phyloP scores from a whole-genome alignment of 37 sponge, comb jelly and placozoan species.

The Eunapius fragilis region DNA sequence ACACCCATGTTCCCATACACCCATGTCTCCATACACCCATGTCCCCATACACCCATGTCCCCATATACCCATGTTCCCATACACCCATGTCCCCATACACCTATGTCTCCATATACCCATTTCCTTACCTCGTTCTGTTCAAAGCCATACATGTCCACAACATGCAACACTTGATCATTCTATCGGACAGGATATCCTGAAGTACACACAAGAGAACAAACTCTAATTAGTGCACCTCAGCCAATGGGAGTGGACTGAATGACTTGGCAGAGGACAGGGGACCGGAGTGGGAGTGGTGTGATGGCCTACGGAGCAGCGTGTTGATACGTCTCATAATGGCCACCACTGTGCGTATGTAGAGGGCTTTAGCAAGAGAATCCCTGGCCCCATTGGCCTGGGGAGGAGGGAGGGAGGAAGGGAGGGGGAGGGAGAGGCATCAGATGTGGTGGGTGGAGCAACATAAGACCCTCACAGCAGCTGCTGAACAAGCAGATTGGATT shows the following conservation, averaged over 20 bases:
- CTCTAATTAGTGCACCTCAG: too few species aligned
- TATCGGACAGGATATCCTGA: too few species aligned
- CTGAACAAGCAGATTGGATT: slow-evolving; percentile 67
- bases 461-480: slow-evolving; percentile 69
- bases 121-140: slow-evolving; percentile 62
- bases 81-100: too few species aligned
- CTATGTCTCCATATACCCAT: too few species aligned
- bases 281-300: slow-evolving; percentile 9
- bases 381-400: slow-evolving; percentile 81
- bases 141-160: slow-evolving; percentile 85
- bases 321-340: slow-evolving; percentile 87
- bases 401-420: slow-evolving; percentile 16
- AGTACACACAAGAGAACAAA: too few species aligned
- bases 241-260: too few species aligned
- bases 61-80: too few species aligned
- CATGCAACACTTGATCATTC: slow-evolving; percentile 3
- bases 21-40: too few species aligned
- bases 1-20: too few species aligned
- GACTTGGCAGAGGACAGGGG: neutral
- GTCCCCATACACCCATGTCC: neutral
- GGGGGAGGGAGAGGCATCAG: neutral
- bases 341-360: slow-evolving; percentile 81
- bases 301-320: slow-evolving; percentile 62
- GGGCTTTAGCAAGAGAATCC: slow-evolving; percentile 84
- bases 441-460: neutral